A percentile compares a stretch with the other conserved stretches of the same genome.
Conservation (phyloP, 2,888 invertebrate genomes). For the Lymantria monacha region DNA sequence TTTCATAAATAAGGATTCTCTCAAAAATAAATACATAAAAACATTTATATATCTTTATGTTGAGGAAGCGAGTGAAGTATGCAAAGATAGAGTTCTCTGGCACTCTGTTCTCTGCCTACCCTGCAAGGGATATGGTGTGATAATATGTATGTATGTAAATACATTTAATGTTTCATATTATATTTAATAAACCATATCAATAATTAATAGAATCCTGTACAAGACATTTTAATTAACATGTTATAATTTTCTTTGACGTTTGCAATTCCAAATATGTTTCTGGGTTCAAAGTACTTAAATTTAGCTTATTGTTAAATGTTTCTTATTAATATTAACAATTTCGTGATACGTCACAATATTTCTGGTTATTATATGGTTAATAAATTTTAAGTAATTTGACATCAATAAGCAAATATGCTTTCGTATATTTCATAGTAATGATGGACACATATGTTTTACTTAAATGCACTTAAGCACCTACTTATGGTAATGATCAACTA, state of each 20-base stretch:
- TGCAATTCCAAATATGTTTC: slow-evolving; percentile 14
- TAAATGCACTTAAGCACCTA: too few relatives aligned
- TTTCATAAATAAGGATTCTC: too few relatives aligned
- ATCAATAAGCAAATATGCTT: not conserved
- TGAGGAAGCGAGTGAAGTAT: too few relatives aligned
- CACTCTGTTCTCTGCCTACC: too few relatives aligned
- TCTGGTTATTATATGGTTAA: not conserved
- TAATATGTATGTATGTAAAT: too few relatives aligned
- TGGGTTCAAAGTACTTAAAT: slow-evolving; percentile 6
- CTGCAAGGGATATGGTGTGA: too few relatives aligned
- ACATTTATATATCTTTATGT: too few relatives aligned
- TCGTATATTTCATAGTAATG: too few relatives aligned
- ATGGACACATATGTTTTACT: too few relatives aligned
- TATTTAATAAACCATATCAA: slow-evolving; percentile 5
- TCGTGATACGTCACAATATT: not conserved
- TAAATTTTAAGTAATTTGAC: not conserved
- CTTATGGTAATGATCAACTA: too few relatives aligned
- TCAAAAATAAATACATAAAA: too few relatives aligned
- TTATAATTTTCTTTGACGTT: slow-evolving; percentile 21
- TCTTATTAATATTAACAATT: not conserved
- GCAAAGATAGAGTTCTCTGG: too few relatives aligned
- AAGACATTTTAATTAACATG: slow-evolving; percentile 29
- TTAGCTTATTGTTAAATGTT: not conserved
- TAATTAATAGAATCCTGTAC: slow-evolving; percentile 22
- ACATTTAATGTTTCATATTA: slow-evolving; percentile 3